These are phyloP conservation scores for Selenia dentaria DNA, from an alignment of 2,888 invertebrate genomes.

Conservation along the genomic window DNA sequence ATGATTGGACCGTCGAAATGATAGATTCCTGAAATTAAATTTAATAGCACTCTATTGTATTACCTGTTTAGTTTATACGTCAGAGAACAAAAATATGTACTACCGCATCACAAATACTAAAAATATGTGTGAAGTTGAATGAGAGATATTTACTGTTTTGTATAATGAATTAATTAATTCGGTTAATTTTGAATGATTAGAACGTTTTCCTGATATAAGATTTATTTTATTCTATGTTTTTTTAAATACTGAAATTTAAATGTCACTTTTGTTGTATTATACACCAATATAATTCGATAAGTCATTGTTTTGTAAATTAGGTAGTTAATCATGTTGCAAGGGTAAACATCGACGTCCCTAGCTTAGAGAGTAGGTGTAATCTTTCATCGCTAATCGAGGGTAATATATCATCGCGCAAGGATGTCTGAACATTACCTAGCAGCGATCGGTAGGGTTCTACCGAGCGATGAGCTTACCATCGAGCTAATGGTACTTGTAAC, in stretches of 20 bases:
- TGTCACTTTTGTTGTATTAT: no score
- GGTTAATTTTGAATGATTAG: no score
- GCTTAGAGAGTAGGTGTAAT: slow-evolving; percentile 46
- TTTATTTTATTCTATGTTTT: no score
- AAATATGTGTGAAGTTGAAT: no score
- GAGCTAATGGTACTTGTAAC: slow-evolving; percentile 69
- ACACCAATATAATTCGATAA: no score
- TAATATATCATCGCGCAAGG: slow-evolving; percentile 55
- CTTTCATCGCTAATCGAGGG: slow-evolving; percentile 53
- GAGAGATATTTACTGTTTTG: no score
- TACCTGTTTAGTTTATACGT: no score
- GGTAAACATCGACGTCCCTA: slow-evolving; percentile 48
- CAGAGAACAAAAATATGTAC: no score
- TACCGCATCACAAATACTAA: no score
- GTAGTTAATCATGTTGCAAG: slow-evolving; percentile 53
- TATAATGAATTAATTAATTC: no score
- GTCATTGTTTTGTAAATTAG: slow-evolving; percentile 39
- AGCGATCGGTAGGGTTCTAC: slow-evolving; percentile 8
- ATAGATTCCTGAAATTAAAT: slow-evolving; percentile 69
- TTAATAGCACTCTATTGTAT: slow-evolving; percentile 9
- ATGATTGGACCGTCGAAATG: slow-evolving; percentile 62
- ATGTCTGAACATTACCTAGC: slow-evolving; percentile 15
- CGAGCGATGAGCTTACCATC: slow-evolving; percentile 45
- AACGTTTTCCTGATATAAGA: no score
- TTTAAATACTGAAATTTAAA: no score